Conservation (phyloP, 2,797 vertebrate species). For the Notolabrus celidotus region DNA sequence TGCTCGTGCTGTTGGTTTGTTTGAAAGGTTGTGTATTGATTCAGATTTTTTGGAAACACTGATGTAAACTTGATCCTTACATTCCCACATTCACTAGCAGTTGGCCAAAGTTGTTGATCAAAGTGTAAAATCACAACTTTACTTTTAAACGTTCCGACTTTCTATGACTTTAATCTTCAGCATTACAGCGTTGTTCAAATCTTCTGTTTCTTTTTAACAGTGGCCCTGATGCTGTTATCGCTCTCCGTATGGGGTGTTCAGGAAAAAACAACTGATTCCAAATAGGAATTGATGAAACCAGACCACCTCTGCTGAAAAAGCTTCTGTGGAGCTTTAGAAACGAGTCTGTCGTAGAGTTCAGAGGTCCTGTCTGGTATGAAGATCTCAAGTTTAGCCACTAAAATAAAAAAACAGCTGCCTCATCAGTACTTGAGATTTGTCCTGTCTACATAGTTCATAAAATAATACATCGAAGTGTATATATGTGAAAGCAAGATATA, state of each 20-base stretch:
- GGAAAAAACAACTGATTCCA: conserved; percentile 68
- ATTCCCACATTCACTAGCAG: conserved; percentile 2
- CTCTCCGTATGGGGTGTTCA: conserved; percentile 57
- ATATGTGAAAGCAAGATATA: conserved; percentile 79
- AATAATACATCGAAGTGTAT: conserved; percentile 69
- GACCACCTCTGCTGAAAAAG: conserved; percentile 64
- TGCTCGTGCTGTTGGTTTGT: too few species aligned
- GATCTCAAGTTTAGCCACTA: conserved; percentile 69
- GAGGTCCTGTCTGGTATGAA: conserved; percentile 46
- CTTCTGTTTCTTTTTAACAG: conserved; percentile 7
- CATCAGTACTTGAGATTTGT: conserved; percentile 60
- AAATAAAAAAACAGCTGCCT: conserved; percentile 42
- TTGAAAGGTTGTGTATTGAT: too few species aligned
- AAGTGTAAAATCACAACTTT: too few species aligned
- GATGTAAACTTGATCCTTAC: too few species aligned
- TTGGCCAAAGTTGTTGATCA: too few species aligned
- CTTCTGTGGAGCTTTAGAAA: conserved; percentile 78
- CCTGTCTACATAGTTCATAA: conserved; percentile 44
- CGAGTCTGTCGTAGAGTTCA: conserved; percentile 44
- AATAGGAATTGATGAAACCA: conserved; percentile 72
- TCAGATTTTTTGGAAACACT: too few species aligned
- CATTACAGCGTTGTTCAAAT: too few species aligned
- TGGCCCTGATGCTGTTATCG: conserved; percentile 26
- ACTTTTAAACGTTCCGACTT: too few species aligned
- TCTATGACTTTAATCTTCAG: too few species aligned